These are phyloP conservation scores for Catostylus mosaicus DNA, from an alignment of 30 jellyfish, hydroid and myxozoan genomes.

Conservation along the genomic window DNA sequence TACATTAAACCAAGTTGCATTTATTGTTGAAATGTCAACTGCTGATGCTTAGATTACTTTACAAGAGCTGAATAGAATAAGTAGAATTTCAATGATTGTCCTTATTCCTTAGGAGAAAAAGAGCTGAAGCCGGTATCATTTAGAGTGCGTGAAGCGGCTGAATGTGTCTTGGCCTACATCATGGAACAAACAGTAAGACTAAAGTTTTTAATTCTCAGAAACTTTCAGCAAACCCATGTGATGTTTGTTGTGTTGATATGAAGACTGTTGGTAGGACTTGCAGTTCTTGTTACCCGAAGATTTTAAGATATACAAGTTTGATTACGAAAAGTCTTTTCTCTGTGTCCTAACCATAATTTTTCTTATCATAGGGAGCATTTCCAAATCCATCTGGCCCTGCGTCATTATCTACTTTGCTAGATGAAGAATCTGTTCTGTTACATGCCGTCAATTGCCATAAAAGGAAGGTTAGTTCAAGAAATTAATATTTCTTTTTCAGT, in stretches of 20 bases:
- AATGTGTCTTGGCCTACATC: conserved; percentile 81
- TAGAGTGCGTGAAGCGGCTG: conserved; percentile 98
- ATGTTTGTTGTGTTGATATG: too few species aligned
- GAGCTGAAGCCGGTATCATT: conserved; percentile 95
- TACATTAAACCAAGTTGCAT: too few species aligned
- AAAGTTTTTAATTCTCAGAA: too few species aligned
- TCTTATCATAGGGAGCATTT: conserved; percentile 76
- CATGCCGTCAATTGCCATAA: conserved; percentile 50
- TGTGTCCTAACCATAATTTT: neutral
- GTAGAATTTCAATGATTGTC: too few species aligned
- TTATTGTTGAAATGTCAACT: too few species aligned
- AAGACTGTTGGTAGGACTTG: too few species aligned
- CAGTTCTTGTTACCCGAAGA: too few species aligned
- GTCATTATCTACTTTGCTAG: conserved; percentile 79
- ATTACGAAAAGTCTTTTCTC: neutral
- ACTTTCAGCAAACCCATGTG: too few species aligned
- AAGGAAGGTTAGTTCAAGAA: conserved; percentile 48
- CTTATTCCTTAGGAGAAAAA: conserved; percentile 71
- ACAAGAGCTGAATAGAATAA: too few species aligned
- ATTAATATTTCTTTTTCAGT: neutral
- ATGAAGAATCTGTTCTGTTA: conserved; percentile 66
- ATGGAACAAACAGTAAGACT: conserved; percentile 88
- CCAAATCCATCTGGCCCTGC: conserved; percentile 99
- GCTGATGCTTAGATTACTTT: too few species aligned
- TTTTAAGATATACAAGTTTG: too few species aligned